Conservation (phyloP, 2,888 invertebrate genomes). For the Bimastos eiseni region DNA sequence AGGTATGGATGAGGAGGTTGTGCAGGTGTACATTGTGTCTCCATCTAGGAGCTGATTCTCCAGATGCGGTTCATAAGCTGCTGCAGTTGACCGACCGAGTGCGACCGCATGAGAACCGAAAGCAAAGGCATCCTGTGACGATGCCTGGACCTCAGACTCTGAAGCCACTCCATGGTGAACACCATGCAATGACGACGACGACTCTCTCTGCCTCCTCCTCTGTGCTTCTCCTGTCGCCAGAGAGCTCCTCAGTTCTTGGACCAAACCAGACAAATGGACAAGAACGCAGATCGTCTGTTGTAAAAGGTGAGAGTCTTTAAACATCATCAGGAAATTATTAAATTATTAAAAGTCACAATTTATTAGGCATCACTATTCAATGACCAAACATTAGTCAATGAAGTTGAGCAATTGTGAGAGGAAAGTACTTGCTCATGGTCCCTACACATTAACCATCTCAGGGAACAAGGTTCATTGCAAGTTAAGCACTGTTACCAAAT, state of each 20-base stretch:
- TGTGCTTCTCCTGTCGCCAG: neutral
- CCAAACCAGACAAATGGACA: neutral
- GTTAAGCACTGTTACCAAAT: too few species aligned
- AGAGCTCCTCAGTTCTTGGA: constrained; percentile 18
- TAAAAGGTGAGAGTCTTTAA: neutral
- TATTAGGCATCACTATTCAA: too few species aligned
- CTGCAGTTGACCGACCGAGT: constrained; percentile 73
- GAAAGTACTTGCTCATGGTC: too few species aligned
- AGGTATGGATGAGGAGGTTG: neutral
- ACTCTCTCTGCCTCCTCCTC: neutral
- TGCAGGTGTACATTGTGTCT: neutral
- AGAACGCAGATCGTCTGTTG: neutral
- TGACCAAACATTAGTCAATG: too few species aligned
- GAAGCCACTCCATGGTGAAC: neutral
- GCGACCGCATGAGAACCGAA: constrained; percentile 17
- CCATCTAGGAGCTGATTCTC: constrained; percentile 81
- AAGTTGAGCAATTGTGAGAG: too few species aligned
- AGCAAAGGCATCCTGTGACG: constrained; percentile 3
- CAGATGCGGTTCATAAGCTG: constrained; percentile 93
- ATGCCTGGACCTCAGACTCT: neutral
- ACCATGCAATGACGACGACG: neutral
- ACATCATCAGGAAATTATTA: neutral
- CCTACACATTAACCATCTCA: too few species aligned
- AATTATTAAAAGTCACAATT: too few species aligned
- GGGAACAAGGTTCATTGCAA: too few species aligned